Evolutionary conservation across 2,797 vertebrate genomes (phyloP).

Genomic region (Petrocephalus schoutedeni): DNA sequence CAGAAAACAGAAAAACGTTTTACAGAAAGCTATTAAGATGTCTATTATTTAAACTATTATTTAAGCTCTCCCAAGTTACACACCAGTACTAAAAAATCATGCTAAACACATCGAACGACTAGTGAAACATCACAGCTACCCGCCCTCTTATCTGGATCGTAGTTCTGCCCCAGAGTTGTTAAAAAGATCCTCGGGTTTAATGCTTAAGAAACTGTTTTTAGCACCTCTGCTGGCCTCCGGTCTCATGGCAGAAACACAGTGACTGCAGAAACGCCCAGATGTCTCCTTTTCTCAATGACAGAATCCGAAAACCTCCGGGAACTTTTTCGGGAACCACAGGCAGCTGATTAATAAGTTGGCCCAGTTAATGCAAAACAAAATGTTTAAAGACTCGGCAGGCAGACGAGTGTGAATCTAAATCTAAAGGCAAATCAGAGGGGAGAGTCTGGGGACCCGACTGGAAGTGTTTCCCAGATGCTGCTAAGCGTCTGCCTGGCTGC

Average conservation of each 20-base stretch:
- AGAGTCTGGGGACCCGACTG: not conserved
- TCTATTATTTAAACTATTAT: not conserved
- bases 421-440: not conserved
- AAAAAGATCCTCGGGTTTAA: not conserved
- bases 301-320: not conserved
- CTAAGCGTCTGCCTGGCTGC: not conserved
- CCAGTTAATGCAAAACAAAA: not conserved
- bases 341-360: not conserved
- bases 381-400: not conserved
- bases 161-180: too few species aligned
- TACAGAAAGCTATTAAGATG: not conserved
- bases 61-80: not conserved
- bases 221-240: not conserved
- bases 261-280: not conserved
- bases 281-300: not conserved
- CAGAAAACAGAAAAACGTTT: not conserved
- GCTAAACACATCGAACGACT: too few species aligned
- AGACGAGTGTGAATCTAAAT: not conserved
- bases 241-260: not conserved
- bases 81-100: too few species aligned
- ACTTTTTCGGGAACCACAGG: not conserved
- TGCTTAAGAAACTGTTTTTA: not conserved
- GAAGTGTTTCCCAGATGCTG: slow-evolving; percentile 13
- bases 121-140: too few species aligned
- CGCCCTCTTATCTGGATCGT: too few species aligned